Percentiles rank a stretch among this genome's conserved stretches.
Evolutionary conservation across 1,140 invertebrate genomes (phyloP).

Genomic region (Drosophila sp.): DNA sequence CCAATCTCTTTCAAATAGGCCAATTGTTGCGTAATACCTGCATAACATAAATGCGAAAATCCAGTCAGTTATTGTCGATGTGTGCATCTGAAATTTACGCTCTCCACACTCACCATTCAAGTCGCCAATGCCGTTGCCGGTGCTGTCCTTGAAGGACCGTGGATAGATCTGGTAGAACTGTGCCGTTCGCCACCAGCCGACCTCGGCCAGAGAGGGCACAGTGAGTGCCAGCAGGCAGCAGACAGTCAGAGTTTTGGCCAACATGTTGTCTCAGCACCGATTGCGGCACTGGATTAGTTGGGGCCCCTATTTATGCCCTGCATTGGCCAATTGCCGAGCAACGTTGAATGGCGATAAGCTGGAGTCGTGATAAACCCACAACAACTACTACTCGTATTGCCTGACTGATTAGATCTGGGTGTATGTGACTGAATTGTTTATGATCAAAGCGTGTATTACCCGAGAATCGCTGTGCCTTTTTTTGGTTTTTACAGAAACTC

Average conservation of each 20-base stretch:
- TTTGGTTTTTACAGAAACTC: background rate
- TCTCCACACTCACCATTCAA: constrained; percentile 85
- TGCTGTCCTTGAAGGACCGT: constrained; percentile 91
- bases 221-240: constrained; percentile 58
- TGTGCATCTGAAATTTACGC: background rate
- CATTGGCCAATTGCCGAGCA: background rate
- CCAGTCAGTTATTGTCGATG: background rate
- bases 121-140: constrained; percentile 92
- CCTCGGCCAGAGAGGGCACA: constrained; percentile 61
- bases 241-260: constrained; percentile 57
- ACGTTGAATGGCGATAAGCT: constrained; percentile 60
- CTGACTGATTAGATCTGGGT: constrained; percentile 34
- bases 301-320: constrained; percentile 59
- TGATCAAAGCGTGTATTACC: constrained; percentile 6
- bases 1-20: constrained; percentile 88
- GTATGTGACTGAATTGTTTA: constrained; percentile 21
- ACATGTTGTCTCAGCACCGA: constrained; percentile 26
- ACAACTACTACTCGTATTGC: constrained; percentile 7
- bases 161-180: constrained; percentile 92
- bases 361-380: constrained; percentile 26
- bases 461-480: background rate
- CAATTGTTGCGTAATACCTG: constrained; percentile 87
- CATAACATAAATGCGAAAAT: constrained; percentile 59
- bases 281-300: constrained; percentile 49
- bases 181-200: constrained; percentile 89